These are phyloP conservation scores for Chrosomus eos DNA, from an alignment of 2,797 vertebrate genomes.

Conservation along the genomic window DNA sequence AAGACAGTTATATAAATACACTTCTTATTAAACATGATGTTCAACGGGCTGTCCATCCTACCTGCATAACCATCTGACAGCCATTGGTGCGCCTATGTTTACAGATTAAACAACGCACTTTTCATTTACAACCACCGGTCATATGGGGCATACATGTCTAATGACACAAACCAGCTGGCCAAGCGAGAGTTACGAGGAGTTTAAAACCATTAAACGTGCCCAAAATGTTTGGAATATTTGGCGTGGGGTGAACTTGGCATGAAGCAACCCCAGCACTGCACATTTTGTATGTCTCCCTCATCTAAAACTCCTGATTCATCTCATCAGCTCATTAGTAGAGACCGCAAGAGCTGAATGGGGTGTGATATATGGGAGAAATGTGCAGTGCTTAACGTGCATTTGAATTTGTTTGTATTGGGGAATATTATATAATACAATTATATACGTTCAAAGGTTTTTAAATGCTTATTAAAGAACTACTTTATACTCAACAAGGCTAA, in stretches of 20 bases:
- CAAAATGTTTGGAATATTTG: neutral
- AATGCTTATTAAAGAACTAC: neutral
- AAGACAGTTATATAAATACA: neutral
- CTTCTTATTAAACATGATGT: slow-evolving; percentile 6
- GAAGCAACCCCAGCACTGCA: neutral
- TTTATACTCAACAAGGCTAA: neutral
- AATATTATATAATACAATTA: no score
- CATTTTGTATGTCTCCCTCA: neutral
- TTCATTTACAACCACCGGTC: slow-evolving; percentile 45
- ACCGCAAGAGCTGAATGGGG: neutral
- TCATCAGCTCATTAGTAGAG: neutral
- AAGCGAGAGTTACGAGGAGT: neutral
- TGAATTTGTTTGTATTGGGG: neutral
- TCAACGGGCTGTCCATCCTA: slow-evolving; percentile 62
- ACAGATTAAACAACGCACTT: slow-evolving; percentile 48
- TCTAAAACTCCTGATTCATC: neutral
- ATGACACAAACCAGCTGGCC: neutral
- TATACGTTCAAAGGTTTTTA: neutral
- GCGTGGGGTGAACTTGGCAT: no score
- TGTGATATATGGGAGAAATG: neutral
- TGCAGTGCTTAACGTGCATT: neutral
- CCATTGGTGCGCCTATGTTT: slow-evolving; percentile 70
- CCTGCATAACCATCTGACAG: slow-evolving; percentile 85
- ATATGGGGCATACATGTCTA: slow-evolving; percentile 3
- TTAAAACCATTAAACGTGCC: neutral